phyloP scores from a whole-genome alignment of 2,888 invertebrate species.

The Aplocera efformata region DNA sequence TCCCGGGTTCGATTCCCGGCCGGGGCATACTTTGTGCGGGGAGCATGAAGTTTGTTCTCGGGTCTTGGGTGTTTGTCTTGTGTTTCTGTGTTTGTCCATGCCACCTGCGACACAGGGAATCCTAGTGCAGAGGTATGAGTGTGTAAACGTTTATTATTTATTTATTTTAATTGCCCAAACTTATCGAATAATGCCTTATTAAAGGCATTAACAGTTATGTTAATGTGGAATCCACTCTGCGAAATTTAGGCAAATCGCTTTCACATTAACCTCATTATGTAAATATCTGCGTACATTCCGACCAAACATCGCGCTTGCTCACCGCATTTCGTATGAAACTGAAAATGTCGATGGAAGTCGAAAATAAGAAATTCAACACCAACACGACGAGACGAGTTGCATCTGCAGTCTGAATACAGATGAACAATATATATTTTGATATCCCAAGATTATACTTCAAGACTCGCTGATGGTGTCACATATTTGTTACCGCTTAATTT shows the following conservation, averaged over 20 bases:
- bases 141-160: no score
- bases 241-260: slow-evolving; percentile 33
- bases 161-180: no score
- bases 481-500: slow-evolving; percentile 33
- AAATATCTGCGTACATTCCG: slow-evolving; percentile 14
- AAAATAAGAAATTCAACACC: slow-evolving; percentile 58
- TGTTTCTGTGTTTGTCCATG: no score
- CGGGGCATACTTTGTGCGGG: no score
- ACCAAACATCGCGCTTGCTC: slow-evolving; percentile 18
- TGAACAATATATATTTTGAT: slow-evolving; percentile 57
- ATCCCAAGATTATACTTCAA: slow-evolving; percentile 47
- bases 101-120: no score
- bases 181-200: no score
- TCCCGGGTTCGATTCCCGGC: no score
- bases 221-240: slow-evolving; percentile 39
- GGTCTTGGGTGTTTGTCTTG: no score
- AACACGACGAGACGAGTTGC: slow-evolving; percentile 33
- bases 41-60: no score
- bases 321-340: slow-evolving; percentile 18
- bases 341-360: slow-evolving; percentile 46
- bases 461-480: slow-evolving; percentile 48
- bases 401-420: slow-evolving; percentile 50
- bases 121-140: no score
- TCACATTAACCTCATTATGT: slow-evolving; percentile 29
- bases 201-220: slow-evolving; percentile 41